Conservation (phyloP, 2,888 invertebrate genomes). For the Stenolophus ochropezus region DNA sequence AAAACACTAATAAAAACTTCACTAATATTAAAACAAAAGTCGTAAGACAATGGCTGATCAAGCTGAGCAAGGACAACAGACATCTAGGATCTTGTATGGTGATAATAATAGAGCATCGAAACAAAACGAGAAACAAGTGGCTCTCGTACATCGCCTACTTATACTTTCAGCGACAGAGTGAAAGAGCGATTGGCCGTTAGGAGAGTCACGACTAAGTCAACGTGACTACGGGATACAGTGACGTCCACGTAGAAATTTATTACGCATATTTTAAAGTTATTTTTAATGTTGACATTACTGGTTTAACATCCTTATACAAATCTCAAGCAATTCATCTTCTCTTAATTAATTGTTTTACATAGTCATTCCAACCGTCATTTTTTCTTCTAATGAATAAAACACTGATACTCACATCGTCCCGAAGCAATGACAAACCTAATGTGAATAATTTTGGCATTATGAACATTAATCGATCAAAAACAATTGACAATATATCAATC, state of each 20-base stretch:
- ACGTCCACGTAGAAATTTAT: neutral
- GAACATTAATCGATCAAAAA: too few species aligned
- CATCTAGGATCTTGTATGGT: constrained; percentile 18
- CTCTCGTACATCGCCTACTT: constrained; percentile 40
- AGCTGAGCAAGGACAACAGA: constrained; percentile 40
- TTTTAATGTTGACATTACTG: neutral
- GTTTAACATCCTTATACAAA: neutral
- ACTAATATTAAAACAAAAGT: constrained; percentile 30
- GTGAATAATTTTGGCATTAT: too few species aligned
- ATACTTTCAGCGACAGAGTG: constrained; percentile 40
- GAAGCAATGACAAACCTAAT: too few species aligned
- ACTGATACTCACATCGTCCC: too few species aligned
- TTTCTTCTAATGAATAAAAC: too few species aligned
- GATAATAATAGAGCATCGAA: constrained; percentile 40
- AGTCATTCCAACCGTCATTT: too few species aligned
- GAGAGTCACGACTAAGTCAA: constrained; percentile 40
- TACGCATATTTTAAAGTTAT: neutral
- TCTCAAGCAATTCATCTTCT: neutral
- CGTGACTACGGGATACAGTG: constrained; percentile 29
- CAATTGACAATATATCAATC: too few species aligned
- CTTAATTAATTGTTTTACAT: too few species aligned
- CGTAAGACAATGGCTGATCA: neutral
- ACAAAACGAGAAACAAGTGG: constrained; percentile 35
- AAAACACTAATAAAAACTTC: constrained; percentile 37
- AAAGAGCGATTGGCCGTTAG: constrained; percentile 43